phyloP scores from a whole-genome alignment of 2,113 vertebrate genomes.

The Burhinus bistriatus region DNA sequence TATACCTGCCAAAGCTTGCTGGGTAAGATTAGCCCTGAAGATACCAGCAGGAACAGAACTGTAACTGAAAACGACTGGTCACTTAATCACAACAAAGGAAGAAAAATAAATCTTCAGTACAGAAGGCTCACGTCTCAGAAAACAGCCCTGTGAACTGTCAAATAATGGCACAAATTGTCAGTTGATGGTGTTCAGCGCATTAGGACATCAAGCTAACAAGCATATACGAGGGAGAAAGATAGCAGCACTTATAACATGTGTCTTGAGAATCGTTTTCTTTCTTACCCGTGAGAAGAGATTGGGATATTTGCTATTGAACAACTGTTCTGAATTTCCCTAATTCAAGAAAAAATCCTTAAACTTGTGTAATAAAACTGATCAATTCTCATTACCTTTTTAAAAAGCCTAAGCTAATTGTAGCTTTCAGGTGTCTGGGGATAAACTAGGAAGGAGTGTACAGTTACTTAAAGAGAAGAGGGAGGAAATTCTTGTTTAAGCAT shows the following conservation, averaged over 20 bases:
- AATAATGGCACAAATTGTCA: neutral
- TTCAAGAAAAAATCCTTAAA: neutral
- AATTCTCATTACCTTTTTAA: neutral
- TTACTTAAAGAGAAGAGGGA: neutral
- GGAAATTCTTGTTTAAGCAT: neutral
- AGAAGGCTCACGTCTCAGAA: neutral
- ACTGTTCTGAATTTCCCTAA: neutral
- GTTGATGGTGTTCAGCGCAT: neutral
- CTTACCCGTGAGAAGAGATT: neutral
- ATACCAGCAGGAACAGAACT: neutral
- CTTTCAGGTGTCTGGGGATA: neutral
- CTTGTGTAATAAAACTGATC: neutral
- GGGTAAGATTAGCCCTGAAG: neutral
- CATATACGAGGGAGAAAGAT: accelerated
- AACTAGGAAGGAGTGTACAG: neutral
- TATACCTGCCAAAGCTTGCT: neutral
- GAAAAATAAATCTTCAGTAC: neutral
- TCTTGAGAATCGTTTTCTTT: neutral
- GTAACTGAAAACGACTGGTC: neutral
- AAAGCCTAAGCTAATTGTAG: neutral
- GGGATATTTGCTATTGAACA: neutral
- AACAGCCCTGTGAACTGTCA: neutral
- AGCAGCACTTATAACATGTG: accelerated
- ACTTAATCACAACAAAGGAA: neutral
- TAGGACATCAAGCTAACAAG: neutral